Base-by-base conservation (phyloP, 2,797 vertebrate species). In the Pseudocheirus occidentalis region DNA sequence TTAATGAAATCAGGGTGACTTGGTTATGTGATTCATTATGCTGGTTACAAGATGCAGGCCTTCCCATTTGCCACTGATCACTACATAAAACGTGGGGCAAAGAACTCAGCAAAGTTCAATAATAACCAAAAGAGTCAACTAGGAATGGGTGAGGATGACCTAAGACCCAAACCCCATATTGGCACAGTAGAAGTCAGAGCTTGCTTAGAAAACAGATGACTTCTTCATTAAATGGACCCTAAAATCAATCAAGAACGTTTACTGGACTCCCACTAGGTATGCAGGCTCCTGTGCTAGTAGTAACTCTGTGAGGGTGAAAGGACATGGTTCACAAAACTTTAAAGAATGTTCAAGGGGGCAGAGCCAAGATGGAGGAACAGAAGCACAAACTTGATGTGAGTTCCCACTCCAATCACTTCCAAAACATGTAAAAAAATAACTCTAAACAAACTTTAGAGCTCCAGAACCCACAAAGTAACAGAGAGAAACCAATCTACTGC, bases 1-100 rank as follows among this genome's bases (percentile, higher is more conserved):
- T 27, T 46, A 87, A 98, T 98, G 95, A 96, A 57, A 95, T 96
- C 96, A 50, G 94, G 46, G 96, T 91, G 94, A 73, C 90, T 93
- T 95, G 92, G 91, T 91, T 40, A 94, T 94, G 81, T 97, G 94
- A 87, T 56, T 94, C 87, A 97, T 56, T 93, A 96, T 94, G 29
- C 94, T 97, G 92, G 21, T 66, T 96, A 91, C 73, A 91, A 57
- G 73, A 92, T 95, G 73, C 62, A n/a, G 56, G 95, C 89, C 92
- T 95, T 6, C n/a, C 92, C 55, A 9, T 93, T 91, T 94, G 40
- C 27, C n/a, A 52, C 7, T 95, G 93, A 53, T 7, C 0, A 0
- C 9, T 46, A 90, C 24, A 92, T 7, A 21, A 94, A 91, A 93
- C 50, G 89, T 92, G 92, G 40, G 5, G 73, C 1, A 92, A 96